phyloP scores from a whole-genome alignment of 2,113 vertebrate species.

The Pelusios castaneus region DNA sequence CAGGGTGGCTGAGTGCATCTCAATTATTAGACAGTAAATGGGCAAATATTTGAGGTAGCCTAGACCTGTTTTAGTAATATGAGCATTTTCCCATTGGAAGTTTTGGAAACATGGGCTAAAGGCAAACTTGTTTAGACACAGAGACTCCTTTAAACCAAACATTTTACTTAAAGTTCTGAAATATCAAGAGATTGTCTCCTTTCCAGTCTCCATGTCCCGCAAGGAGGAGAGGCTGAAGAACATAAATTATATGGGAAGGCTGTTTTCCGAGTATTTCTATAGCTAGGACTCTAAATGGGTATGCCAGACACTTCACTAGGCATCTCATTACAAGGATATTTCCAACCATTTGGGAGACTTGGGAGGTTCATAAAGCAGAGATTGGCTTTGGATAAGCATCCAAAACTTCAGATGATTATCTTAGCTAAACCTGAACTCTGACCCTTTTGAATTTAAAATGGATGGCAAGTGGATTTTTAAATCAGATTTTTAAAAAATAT shows the following conservation, averaged over 20 bases:
- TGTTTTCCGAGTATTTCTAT: not conserved
- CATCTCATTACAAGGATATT: not conserved
- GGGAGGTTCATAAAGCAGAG: not conserved
- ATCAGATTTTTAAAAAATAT: not conserved
- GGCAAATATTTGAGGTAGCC: not conserved
- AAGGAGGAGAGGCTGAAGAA: not conserved
- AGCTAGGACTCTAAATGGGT: not conserved
- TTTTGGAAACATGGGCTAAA: not conserved
- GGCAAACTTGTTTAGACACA: not conserved
- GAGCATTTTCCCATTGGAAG: accelerated
- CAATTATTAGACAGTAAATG: not conserved
- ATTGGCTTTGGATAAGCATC: not conserved
- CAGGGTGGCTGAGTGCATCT: not conserved
- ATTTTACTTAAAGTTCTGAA: not conserved
- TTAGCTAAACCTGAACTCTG: not conserved
- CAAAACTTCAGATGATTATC: not conserved
- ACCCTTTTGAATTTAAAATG: not conserved
- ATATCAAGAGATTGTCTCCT: not conserved
- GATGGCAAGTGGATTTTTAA: not conserved
- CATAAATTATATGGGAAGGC: not conserved
- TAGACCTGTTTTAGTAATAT: not conserved
- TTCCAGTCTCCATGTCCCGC: not conserved
- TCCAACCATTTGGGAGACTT: not conserved
- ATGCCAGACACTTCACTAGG: not conserved
- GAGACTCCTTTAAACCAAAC: not conserved